Percentiles rank a stretch among this genome's conserved stretches.
phyloP scores from a whole-genome alignment of 2,797 vertebrate species.

The Remorina albescens region DNA sequence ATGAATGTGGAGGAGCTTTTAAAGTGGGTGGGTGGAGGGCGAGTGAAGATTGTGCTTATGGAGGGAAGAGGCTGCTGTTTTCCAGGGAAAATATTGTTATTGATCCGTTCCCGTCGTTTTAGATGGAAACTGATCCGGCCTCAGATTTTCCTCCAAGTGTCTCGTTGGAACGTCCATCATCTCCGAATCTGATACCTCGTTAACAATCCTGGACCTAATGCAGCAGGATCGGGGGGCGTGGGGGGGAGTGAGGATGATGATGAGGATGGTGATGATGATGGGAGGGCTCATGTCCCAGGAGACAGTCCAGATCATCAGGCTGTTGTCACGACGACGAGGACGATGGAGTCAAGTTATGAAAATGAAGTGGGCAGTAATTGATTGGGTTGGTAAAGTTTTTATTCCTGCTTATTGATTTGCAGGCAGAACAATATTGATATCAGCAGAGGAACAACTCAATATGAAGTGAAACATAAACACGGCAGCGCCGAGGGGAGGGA shows the following conservation, averaged over 20 bases:
- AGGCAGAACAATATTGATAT: conserved; percentile 76
- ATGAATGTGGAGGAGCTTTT: conserved; percentile 71
- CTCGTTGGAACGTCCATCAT: conserved; percentile 60
- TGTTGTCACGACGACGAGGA: conserved; percentile 62
- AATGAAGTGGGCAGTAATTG: conserved; percentile 91
- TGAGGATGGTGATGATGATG: neutral
- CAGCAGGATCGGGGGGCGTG: conserved; percentile 11
- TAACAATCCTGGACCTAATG: conserved; percentile 68
- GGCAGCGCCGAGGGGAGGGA: neutral
- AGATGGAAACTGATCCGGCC: conserved; percentile 91
- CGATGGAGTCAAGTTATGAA: conserved; percentile 85
- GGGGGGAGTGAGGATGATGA: neutral
- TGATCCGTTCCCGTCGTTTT: conserved; percentile 94
- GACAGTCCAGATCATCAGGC: conserved; percentile 34
- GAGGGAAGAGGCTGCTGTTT: conserved; percentile 58
- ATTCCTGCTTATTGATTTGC: conserved; percentile 75
- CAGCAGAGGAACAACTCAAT: conserved; percentile 67
- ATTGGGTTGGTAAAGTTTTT: conserved; percentile 80
- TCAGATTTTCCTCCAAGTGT: conserved; percentile 67
- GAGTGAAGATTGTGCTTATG: conserved; percentile 15
- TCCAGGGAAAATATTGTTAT: conserved; percentile 97
- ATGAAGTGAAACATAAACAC: conserved; percentile 68
- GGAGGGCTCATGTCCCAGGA: conserved; percentile 39
- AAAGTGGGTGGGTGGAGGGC: conserved; percentile 41
- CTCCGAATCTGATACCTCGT: conserved; percentile 65